A percentile compares a stretch with the other conserved stretches of the same genome.
These are phyloP conservation scores for Linyphia triangularis DNA, from an alignment of 2,888 invertebrate species.

Conservation along the genomic window DNA sequence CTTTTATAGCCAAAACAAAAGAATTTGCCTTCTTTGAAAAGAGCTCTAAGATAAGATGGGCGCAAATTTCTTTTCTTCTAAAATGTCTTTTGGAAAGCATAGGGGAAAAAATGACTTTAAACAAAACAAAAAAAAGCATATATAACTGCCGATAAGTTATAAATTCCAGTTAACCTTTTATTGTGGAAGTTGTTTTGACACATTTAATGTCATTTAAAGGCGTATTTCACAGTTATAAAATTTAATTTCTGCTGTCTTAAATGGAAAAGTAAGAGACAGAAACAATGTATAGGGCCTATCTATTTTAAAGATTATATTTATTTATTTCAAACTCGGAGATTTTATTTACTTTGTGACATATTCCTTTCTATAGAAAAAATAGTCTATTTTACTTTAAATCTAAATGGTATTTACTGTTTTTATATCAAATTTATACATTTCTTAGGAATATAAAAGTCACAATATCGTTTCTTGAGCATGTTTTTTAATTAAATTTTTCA, in stretches of 20 bases:
- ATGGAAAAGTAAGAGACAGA: background rate
- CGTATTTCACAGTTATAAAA: background rate
- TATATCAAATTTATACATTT: too few relatives aligned
- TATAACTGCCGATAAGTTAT: slow-evolving; percentile 5
- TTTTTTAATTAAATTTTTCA: too few relatives aligned
- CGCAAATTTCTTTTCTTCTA: background rate
- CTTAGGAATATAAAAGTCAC: too few relatives aligned
- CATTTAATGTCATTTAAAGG: slow-evolving; percentile 19
- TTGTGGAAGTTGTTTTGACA: slow-evolving; percentile 26
- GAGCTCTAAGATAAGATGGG: slow-evolving; percentile 28
- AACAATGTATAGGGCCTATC: background rate
- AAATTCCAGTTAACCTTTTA: slow-evolving; percentile 47
- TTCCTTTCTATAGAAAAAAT: too few relatives aligned
- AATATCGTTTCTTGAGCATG: too few relatives aligned
- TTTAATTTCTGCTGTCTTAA: background rate
- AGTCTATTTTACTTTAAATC: too few relatives aligned
- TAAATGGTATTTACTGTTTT: too few relatives aligned
- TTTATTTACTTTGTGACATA: too few relatives aligned
- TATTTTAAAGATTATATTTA: too few relatives aligned
- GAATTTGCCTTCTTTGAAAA: background rate
- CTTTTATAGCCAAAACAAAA: slow-evolving; percentile 48
- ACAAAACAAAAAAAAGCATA: background rate
- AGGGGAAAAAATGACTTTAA: slow-evolving; percentile 1
- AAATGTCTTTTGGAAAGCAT: background rate
- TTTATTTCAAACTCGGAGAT: too few relatives aligned